phyloP scores from a whole-genome alignment of 2,113 vertebrate species.

The Anser brachyrhynchus region DNA sequence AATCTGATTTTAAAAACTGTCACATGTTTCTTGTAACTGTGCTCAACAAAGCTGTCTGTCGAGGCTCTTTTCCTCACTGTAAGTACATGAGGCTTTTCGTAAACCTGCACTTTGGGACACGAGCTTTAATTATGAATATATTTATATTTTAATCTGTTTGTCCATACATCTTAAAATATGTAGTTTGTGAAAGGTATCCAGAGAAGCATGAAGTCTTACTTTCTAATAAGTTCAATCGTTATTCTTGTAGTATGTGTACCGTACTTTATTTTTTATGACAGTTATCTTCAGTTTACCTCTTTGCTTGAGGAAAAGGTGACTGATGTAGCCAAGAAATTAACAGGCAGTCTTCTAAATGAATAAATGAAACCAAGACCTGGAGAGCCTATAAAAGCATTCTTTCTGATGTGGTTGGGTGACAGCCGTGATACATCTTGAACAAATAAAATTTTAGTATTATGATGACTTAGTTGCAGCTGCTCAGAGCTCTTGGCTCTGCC shows the following conservation, averaged over 20 bases:
- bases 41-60: conserved; percentile 95
- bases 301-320: background rate
- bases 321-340: background rate
- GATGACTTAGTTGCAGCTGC: background rate
- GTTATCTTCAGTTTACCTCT: background rate
- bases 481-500: background rate
- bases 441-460: background rate
- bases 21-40: conserved; percentile 98
- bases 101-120: background rate
- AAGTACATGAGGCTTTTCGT: conserved; percentile 72
- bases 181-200: background rate
- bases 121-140: background rate
- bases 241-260: background rate
- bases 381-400: background rate
- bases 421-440: background rate
- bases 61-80: conserved; percentile 97
- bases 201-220: background rate
- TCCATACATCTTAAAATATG: background rate
- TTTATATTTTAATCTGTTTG: background rate
- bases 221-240: background rate
- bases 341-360: background rate
- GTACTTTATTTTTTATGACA: background rate
- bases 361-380: background rate
- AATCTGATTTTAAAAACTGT: conserved; percentile 98
- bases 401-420: background rate